Evolutionary conservation across 1,140 invertebrate species (phyloP).

Genomic region (Pemphigus obesinymphae): DNA sequence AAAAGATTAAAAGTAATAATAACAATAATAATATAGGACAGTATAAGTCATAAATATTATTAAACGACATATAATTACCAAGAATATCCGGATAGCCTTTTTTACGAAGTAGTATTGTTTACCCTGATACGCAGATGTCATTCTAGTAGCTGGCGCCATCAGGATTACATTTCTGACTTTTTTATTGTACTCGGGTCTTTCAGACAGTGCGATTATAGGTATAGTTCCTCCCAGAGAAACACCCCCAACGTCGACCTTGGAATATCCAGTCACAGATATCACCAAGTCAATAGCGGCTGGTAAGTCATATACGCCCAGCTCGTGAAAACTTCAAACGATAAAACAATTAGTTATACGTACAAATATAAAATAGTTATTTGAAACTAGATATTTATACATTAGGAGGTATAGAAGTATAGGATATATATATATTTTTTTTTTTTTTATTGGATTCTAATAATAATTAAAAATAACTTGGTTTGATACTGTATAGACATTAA

Average conservation of each 20-base stretch:
- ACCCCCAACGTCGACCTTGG: slow-evolving; percentile 57
- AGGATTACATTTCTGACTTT: slow-evolving; percentile 54
- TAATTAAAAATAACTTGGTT: no score
- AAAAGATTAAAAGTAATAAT: no score
- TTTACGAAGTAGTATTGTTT: background rate
- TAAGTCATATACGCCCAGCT: slow-evolving; percentile 59
- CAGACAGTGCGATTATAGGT: slow-evolving; percentile 53
- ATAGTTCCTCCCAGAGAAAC: slow-evolving; percentile 65
- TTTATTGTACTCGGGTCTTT: slow-evolving; percentile 55
- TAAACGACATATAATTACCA: background rate
- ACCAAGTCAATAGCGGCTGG: slow-evolving; percentile 59
- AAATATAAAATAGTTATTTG: no score
- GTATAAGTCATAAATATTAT: background rate
- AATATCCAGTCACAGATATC: slow-evolving; percentile 50
- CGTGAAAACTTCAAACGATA: slow-evolving; percentile 51
- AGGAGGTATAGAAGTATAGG: no score
- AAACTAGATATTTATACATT: no score
- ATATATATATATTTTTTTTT: no score
- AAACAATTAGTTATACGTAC: background rate
- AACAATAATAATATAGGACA: background rate
- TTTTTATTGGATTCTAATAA: no score
- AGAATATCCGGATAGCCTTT: background rate
- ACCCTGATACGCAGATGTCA: slow-evolving; percentile 30
- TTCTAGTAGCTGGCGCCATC: slow-evolving; percentile 56
- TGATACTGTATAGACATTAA: no score